Base-by-base conservation (phyloP, 2,797 vertebrate genomes). In the Enteromius mattozi region DNA sequence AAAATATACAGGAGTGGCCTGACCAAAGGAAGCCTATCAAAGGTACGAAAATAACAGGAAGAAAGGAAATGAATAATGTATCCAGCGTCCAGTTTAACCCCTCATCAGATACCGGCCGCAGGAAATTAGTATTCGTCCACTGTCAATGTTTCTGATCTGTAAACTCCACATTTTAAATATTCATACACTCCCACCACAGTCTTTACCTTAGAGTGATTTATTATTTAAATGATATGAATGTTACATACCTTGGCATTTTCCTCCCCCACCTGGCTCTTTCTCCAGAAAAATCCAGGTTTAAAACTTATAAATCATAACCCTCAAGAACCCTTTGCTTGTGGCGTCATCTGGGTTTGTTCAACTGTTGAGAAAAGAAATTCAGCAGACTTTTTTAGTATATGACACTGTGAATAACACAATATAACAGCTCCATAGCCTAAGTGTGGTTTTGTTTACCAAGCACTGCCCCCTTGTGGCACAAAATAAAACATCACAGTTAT, bases 221-320 rank as follows among this genome's bases (percentile, higher is more conserved):
- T 96, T 94, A 96, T 96, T 96, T 91, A 95, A 93, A 94, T 94
- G 87, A 93, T 94, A 95, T 95, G 92, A 95, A 95, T 94, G 94
- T 95, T 95, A 94, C 93, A 94, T 94, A 91, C 92, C 91, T 88
- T 92, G 91, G 90, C 91, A 89, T 91, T 90, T 90, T 82, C 78
- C 88, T 51, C 85, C 86, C 85, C 84, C 90, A 88, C 87, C 85
- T 87, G 87, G 88, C 90, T 89, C 88, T 91, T 90, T 92, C 92
- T 92, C 89, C 90, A 40, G 83, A 85, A 87, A 72, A 86, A 71
- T 42, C 16, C 81, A 79, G 81, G 84, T 86, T 87, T 85, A 65
- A 84, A n/a, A n/a, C n/a, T n/a, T n/a, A n/a, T n/a, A n/a, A n/a
- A n/a, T n/a, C n/a, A 92, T 88, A 87, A 90, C 86, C 89, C 88